Percentiles rank a stretch among this genome's conserved stretches.
These are phyloP conservation scores for Ecdyonurus torrentis DNA, from an alignment of 2,888 invertebrate species.

Conservation along the genomic window DNA sequence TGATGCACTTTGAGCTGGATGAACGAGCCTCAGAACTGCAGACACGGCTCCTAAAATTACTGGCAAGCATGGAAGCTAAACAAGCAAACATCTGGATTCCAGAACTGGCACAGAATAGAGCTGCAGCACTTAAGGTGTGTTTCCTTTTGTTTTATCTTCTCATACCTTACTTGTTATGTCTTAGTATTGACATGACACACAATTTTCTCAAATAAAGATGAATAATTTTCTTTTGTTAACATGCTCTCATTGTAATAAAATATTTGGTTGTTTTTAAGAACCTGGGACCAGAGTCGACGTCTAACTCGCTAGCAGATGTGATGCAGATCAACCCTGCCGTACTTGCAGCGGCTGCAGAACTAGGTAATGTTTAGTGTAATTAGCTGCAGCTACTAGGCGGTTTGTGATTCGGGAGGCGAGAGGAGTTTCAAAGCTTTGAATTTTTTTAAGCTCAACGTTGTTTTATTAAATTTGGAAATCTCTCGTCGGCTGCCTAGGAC, in stretches of 20 bases:
- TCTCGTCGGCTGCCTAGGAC: too few relatives aligned
- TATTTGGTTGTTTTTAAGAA: background rate
- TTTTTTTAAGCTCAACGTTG: too few relatives aligned
- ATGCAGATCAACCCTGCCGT: background rate
- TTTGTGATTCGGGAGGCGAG: too few relatives aligned
- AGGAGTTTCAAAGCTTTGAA: too few relatives aligned
- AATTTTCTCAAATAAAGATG: background rate
- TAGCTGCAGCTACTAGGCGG: too few relatives aligned
- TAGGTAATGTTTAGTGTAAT: too few relatives aligned
- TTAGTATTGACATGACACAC: too few relatives aligned
- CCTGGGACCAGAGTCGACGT: background rate
- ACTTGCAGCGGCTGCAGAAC: background rate
- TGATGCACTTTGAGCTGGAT: background rate
- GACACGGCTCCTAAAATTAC: background rate
- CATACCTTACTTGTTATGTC: too few relatives aligned
- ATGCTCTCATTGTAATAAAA: background rate
- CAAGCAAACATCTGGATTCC: background rate
- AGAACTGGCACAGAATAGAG: background rate
- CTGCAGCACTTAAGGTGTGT: background rate
- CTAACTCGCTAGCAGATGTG: background rate
- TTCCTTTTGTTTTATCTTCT: background rate
- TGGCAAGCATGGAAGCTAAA: background rate
- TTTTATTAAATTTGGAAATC: too few relatives aligned
- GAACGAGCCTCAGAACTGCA: background rate
- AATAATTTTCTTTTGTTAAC: background rate